These are phyloP conservation scores for Pituophis catenifer DNA, from an alignment of 2,113 vertebrate genomes.

Conservation along the genomic window DNA sequence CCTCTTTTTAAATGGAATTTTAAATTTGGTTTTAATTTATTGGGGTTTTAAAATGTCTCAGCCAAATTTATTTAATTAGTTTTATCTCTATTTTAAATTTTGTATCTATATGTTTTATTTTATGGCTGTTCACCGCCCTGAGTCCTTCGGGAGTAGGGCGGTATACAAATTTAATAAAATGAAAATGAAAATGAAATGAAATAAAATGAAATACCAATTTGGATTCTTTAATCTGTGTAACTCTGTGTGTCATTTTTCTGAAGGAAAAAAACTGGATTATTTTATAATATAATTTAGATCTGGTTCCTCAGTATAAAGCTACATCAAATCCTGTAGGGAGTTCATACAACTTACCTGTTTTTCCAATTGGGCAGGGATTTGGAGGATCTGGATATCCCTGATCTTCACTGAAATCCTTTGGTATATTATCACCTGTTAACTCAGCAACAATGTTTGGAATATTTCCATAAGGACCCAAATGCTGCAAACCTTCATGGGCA, in stretches of 20 bases:
- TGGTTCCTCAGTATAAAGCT: background rate
- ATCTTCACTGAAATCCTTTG: slow-evolving; percentile 93
- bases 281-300: background rate
- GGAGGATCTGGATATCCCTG: slow-evolving; percentile 97
- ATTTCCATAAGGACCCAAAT: slow-evolving; percentile 95
- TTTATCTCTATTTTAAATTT: no score
- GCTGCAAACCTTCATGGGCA: slow-evolving; percentile 94
- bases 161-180: no score
- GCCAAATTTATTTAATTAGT: no score
- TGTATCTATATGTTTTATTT: no score
- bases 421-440: slow-evolving; percentile 91
- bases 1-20: no score
- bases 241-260: background rate
- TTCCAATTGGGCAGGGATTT: slow-evolving; percentile 92
- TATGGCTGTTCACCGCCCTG: no score
- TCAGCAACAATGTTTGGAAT: slow-evolving; percentile 98
- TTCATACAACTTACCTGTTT: slow-evolving; percentile 77
- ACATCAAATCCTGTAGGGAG: background rate
- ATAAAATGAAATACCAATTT: no score
- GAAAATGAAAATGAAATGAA: no score
- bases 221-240: background rate
- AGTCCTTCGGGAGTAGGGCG: no score
- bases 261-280: background rate
- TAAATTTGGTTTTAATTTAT: no score
- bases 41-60: no score